phyloP scores from a whole-genome alignment of 2,888 invertebrate genomes.

The Cerceris rybyensis region DNA sequence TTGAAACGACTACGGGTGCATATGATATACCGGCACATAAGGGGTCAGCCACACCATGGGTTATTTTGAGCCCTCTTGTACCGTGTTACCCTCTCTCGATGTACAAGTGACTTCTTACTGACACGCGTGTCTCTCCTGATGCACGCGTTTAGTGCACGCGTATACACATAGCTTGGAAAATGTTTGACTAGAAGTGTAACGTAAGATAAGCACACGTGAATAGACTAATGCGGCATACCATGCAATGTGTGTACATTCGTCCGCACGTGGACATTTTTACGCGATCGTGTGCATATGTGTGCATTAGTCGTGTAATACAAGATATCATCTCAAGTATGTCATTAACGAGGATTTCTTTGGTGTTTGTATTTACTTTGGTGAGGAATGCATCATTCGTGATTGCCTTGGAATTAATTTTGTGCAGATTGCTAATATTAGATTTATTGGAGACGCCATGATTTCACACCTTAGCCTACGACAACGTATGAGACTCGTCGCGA shows the following conservation, averaged over 20 bases:
- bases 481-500: too few species aligned
- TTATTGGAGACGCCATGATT: too few species aligned
- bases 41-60: conserved; percentile 61
- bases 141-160: conserved; percentile 17
- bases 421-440: too few species aligned
- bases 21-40: conserved; percentile 35
- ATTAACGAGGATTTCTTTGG: too few species aligned
- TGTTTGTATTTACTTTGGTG: too few species aligned
- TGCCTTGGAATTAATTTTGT: too few species aligned
- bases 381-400: too few species aligned
- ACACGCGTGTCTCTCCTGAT: conserved; percentile 29
- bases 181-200: conserved; percentile 28
- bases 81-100: conserved; percentile 37
- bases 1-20: conserved; percentile 1
- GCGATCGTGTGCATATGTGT: background rate
- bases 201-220: conserved; percentile 21
- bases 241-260: background rate
- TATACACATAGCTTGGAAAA: background rate
- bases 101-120: conserved; percentile 49
- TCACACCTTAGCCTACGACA: too few species aligned
- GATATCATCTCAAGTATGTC: too few species aligned
- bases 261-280: background rate
- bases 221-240: background rate
- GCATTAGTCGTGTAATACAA: too few species aligned
- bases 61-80: conserved; percentile 61